A percentile compares a stretch with the other conserved stretches of the same genome.
phyloP scores from a whole-genome alignment of 92 coral and sea anemone genomes.

The Plumapathes pennacea region DNA sequence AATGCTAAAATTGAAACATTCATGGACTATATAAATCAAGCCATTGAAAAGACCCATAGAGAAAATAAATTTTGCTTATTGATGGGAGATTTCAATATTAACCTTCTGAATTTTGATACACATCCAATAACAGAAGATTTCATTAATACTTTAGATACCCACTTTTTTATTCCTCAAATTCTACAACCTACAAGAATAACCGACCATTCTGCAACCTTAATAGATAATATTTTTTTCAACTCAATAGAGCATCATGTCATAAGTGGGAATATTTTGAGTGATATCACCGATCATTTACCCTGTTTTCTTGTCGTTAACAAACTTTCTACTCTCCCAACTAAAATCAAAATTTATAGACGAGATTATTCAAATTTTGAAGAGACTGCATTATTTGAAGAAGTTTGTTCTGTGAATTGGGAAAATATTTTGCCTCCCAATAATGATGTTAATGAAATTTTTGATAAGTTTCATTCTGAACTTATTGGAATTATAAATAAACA shows the following conservation, averaged over 20 bases:
- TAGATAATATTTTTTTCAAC: slow-evolving; percentile 61
- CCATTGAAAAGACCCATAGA: slow-evolving; percentile 31
- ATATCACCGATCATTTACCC: slow-evolving; percentile 52
- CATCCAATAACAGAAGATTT: slow-evolving; percentile 48
- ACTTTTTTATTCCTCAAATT: slow-evolving; percentile 46
- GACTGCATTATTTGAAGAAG: slow-evolving; percentile 30
- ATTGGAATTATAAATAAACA: slow-evolving; percentile 37
- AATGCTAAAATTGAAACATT: slow-evolving; percentile 43
- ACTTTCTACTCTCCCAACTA: slow-evolving; percentile 44
- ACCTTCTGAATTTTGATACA: slow-evolving; percentile 41
- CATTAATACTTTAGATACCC: slow-evolving; percentile 34
- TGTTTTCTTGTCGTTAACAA: slow-evolving; percentile 57
- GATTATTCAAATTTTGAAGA: slow-evolving; percentile 49
- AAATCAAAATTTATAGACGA: slow-evolving; percentile 38
- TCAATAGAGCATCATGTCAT: slow-evolving; percentile 29
- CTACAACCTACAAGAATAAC: slow-evolving; percentile 50
- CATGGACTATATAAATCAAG: slow-evolving; percentile 23
- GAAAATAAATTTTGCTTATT: slow-evolving; percentile 46
- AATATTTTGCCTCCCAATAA: slow-evolving; percentile 8
- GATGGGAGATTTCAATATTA: slow-evolving; percentile 34
- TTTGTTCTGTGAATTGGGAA: slow-evolving; percentile 42
- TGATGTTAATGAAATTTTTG: slow-evolving; percentile 32
- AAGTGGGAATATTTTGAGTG: slow-evolving; percentile 59
- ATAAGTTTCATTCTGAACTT: slow-evolving; percentile 21
- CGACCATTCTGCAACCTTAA: slow-evolving; percentile 39